Evolutionary conservation across 92 coral and sea anemone species (phyloP), one percentile per base, ranked within the genome.

Genomic region (Paramuricea clavata): DNA sequence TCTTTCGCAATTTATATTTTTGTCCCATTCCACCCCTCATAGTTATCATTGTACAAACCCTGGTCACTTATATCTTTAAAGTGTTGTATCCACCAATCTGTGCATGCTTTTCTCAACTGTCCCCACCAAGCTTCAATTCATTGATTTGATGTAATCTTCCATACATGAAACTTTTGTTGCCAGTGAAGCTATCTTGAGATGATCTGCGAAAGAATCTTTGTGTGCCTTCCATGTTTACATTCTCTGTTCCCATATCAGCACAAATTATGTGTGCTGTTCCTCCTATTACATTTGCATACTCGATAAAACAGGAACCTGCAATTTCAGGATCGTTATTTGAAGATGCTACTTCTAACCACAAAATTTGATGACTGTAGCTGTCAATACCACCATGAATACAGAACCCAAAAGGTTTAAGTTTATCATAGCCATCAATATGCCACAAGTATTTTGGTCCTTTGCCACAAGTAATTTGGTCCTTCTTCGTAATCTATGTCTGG

Each of bases 401-500:
- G 62, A 54, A 54, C 11, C 62, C 62, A 54, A 54, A 54, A 2
- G 62, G 22, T 21, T 54, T 43, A 41, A 76, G 61, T 35, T 78
- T 78, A 30, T 78, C 69, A 67, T 78, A 78, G 8, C 83, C 83
- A 42, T 78, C 83, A 9, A 78, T 54, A 56, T 78, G 83, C 93
- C 90, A 90, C 43, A 86, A 47, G 41, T 86, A 86, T 27, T 90
- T 90, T 0, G 90, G 93, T 0, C 93, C 93, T 83, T 82, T n/a
- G 83, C 93, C 90, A 90, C 43, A 86, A 47, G 41, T 86, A 86
- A 33, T 90, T 90, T 0, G 90, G 93, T 0, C 93, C 93, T 83
- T 82, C 81, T 12, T 87, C 26, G 30, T 54, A 16, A 72, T 76
- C 65, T 2, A 41, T 36, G 33, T 83, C 35, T 76, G 78, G 76